Percentiles rank a stretch among this genome's conserved stretches.
These are phyloP conservation scores for Drosophila infuscata DNA, from an alignment of 2,888 invertebrate species.

Conservation along the genomic window DNA sequence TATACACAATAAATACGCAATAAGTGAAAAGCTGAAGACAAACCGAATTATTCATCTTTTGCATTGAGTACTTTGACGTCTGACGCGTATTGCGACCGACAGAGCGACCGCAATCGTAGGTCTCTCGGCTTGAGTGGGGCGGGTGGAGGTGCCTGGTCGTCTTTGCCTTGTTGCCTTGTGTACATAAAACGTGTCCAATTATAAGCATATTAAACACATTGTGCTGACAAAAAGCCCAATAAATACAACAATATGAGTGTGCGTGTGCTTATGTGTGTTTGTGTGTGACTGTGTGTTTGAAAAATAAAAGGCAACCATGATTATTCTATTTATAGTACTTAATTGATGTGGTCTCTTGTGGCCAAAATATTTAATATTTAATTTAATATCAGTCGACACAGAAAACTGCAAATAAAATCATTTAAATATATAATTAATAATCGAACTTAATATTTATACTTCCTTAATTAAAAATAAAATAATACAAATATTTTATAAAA, in stretches of 20 bases:
- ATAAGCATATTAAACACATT: conserved; percentile 64
- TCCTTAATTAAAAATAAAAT: background rate
- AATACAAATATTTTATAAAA: background rate
- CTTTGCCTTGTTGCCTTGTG: background rate
- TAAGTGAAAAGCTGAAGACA: conserved; percentile 20
- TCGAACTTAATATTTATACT: background rate
- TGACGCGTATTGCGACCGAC: background rate
- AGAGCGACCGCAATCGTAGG: conserved; percentile 5
- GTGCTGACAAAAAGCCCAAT: conserved; percentile 38
- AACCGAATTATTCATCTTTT: conserved; percentile 36
- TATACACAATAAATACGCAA: background rate
- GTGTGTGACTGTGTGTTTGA: background rate
- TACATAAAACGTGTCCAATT: conserved; percentile 61
- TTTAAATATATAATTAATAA: background rate
- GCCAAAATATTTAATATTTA: background rate
- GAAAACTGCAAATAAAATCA: background rate
- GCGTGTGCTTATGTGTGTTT: background rate
- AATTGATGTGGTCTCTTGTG: background rate
- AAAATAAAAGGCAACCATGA: conserved; percentile 29
- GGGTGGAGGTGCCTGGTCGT: background rate
- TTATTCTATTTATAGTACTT: conserved; percentile 26
- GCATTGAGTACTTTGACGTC: conserved; percentile 29
- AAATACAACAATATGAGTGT: conserved; percentile 12
- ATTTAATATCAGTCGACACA: background rate
- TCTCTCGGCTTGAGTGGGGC: conserved; percentile 6